phyloP scores from a whole-genome alignment of 2,113 vertebrate species.

The Callipepla squamata region DNA sequence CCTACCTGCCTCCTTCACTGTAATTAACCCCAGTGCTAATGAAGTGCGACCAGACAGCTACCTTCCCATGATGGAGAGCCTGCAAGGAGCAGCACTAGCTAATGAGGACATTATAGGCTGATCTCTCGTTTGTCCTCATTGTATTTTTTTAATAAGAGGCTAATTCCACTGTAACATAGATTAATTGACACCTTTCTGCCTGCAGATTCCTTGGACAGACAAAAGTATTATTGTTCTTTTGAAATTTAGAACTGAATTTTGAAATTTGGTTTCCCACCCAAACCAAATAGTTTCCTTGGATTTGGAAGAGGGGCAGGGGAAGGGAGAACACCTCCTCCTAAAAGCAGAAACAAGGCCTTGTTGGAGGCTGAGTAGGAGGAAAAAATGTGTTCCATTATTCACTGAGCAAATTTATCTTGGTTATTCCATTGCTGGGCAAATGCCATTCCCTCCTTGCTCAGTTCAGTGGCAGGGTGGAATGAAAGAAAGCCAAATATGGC shows the following conservation, averaged over 20 bases:
- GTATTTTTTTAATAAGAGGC: constrained; percentile 63
- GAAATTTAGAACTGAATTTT: neutral
- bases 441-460: neutral
- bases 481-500: neutral
- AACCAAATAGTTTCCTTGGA: neutral
- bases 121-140: constrained; percentile 48
- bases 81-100: constrained; percentile 42
- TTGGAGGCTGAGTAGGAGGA: neutral
- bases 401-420: rapidly evolving
- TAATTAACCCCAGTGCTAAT: constrained; percentile 75
- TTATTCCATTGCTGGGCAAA: neutral
- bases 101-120: constrained; percentile 75
- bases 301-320: neutral
- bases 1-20: constrained; percentile 39
- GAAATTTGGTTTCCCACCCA: neutral
- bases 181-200: constrained; percentile 55
- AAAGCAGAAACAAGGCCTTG: neutral
- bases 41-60: constrained; percentile 68
- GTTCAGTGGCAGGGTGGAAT: neutral
- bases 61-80: constrained; percentile 44
- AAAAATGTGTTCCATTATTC: neutral
- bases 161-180: constrained; percentile 70
- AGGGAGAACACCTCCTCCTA: neutral
- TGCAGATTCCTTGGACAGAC: neutral
- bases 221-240: neutral